A percentile compares a stretch with the other conserved stretches of the same genome.
Conservation (phyloP, 2,888 invertebrate genomes). For the Physocephala rufipes region DNA sequence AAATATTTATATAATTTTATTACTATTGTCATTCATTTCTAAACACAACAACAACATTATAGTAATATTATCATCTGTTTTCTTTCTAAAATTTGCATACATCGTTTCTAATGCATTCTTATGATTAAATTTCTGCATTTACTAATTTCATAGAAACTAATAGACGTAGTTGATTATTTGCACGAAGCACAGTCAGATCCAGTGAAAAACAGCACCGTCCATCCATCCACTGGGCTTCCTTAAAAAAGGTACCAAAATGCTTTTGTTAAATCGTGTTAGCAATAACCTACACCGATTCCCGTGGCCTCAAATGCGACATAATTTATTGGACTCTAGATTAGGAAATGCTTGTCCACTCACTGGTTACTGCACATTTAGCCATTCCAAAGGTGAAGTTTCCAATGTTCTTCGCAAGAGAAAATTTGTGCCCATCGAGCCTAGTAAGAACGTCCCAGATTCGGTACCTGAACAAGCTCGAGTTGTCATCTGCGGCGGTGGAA, state of each 20-base stretch:
- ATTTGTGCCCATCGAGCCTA: constrained; percentile 57
- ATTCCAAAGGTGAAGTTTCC: constrained; percentile 36
- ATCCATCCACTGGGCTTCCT: no score
- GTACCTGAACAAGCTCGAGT: constrained; percentile 54
- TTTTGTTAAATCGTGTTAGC: constrained; percentile 11
- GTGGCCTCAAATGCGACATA: background rate
- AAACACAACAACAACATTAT: background rate
- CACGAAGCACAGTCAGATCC: background rate
- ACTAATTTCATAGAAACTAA: background rate
- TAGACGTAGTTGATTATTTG: background rate
- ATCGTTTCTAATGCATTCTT: background rate
- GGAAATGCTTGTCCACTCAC: background rate
- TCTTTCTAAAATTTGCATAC: background rate
- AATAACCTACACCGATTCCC: background rate
- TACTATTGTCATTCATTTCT: background rate
- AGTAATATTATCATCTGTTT: constrained; percentile 6
- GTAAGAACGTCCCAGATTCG: constrained; percentile 39
- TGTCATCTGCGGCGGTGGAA: constrained; percentile 87
- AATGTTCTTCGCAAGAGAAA: constrained; percentile 58
- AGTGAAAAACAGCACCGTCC: background rate
- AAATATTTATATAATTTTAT: background rate
- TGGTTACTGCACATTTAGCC: background rate
- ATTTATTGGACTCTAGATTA: constrained; percentile 19
- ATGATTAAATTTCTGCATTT: background rate
- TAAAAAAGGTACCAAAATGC: constrained; percentile 13